phyloP scores from a whole-genome alignment of 1,140 invertebrate species.

The Zaprionus taronus region DNA sequence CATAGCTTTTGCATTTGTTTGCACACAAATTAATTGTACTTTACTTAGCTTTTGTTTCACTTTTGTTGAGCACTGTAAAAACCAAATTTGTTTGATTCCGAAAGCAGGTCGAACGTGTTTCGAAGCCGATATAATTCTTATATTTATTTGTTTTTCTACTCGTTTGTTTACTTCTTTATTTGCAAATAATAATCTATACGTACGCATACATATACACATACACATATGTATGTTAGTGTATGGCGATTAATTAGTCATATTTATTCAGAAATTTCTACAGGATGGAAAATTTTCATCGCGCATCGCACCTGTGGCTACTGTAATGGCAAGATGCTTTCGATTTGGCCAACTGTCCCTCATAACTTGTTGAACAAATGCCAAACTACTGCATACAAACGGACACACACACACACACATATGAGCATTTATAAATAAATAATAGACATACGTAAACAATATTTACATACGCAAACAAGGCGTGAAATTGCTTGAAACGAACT shows the following conservation, averaged over 20 bases:
- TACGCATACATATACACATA: background rate
- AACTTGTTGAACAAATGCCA: slow-evolving; percentile 53
- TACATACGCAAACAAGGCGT: slow-evolving; percentile 47
- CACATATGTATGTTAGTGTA: background rate
- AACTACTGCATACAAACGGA: slow-evolving; percentile 26
- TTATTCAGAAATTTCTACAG: slow-evolving; percentile 18
- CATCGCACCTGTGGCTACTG: slow-evolving; percentile 33
- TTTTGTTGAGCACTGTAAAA: slow-evolving; percentile 54
- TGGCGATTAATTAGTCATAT: slow-evolving; percentile 20
- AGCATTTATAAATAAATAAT: slow-evolving; percentile 38
- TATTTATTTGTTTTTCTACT: slow-evolving; percentile 38
- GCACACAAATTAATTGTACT: slow-evolving; percentile 66
- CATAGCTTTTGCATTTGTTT: slow-evolving; percentile 64
- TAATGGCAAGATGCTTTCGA: slow-evolving; percentile 21
- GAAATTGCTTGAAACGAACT: slow-evolving; percentile 31
- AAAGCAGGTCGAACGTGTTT: slow-evolving; percentile 71
- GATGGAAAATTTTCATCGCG: slow-evolving; percentile 23
- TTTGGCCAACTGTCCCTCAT: slow-evolving; percentile 42
- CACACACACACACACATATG: slow-evolving; percentile 2
- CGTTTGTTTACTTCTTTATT: slow-evolving; percentile 23
- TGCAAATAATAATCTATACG: slow-evolving; percentile 30
- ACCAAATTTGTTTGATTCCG: slow-evolving; percentile 36
- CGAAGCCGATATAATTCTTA: slow-evolving; percentile 35
- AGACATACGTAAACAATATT: slow-evolving; percentile 37
- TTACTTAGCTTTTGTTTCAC: slow-evolving; percentile 45